Evolutionary conservation across 2,113 vertebrate genomes (phyloP).

Genomic region (Calidris pugnax): DNA sequence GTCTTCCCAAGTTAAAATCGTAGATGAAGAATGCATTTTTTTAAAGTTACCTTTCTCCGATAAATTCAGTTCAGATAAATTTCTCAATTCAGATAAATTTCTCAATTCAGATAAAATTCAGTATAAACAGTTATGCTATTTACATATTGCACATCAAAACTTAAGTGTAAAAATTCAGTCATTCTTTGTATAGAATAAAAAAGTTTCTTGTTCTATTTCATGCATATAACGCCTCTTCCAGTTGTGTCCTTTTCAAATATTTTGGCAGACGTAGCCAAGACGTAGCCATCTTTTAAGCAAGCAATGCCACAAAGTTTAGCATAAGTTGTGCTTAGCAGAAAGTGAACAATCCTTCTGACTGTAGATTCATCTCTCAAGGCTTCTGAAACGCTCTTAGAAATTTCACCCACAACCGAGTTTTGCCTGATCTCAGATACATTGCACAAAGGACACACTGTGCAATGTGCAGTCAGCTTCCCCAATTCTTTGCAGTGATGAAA

Average conservation of each 20-base stretch:
- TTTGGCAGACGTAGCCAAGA: slow-evolving; percentile 7
- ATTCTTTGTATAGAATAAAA: slow-evolving; percentile 67
- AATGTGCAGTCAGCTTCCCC: not conserved
- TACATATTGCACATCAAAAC: slow-evolving; percentile 12
- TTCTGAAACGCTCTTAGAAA: not conserved
- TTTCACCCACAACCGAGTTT: not conserved
- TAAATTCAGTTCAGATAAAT: slow-evolving; percentile 4
- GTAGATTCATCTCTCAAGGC: not conserved
- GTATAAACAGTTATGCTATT: not conserved
- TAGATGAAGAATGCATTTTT: not conserved
- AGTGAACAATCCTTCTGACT: not conserved
- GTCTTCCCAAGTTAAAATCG: slow-evolving; percentile 6
- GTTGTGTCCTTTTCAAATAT: slow-evolving; percentile 18
- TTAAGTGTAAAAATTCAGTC: slow-evolving; percentile 39
- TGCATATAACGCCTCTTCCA: slow-evolving; percentile 37
- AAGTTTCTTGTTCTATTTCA: slow-evolving; percentile 54
- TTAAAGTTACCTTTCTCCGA: not conserved
- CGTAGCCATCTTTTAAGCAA: slow-evolving; percentile 8
- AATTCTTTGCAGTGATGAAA: not conserved
- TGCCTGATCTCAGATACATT: not conserved
- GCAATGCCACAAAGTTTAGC: not conserved
- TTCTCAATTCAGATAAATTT: not conserved
- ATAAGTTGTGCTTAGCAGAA: slow-evolving; percentile 33
- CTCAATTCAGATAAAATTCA: not conserved
- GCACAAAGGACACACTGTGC: not conserved